phyloP scores from a whole-genome alignment of 2,888 invertebrate species.

The Cryptosula pallasiana region DNA sequence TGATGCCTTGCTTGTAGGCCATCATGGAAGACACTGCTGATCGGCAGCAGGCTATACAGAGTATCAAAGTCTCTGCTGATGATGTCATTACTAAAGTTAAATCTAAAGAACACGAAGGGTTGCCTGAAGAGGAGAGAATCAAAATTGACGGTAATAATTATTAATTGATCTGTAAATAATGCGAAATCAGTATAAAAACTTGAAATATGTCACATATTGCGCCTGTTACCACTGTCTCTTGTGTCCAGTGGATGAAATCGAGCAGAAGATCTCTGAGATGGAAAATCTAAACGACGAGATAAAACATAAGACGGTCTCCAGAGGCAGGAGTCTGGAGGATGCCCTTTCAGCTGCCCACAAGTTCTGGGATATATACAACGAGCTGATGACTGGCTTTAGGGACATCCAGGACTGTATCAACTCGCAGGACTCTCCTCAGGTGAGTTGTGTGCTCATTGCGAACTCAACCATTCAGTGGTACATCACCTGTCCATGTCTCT shows the following conservation, averaged over 20 bases:
- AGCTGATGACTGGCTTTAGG: slow-evolving; percentile 41
- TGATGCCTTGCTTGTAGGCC: slow-evolving; percentile 32
- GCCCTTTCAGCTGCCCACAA: slow-evolving; percentile 41
- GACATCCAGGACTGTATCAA: slow-evolving; percentile 49
- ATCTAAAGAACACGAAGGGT: slow-evolving; percentile 41
- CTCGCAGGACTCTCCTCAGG: slow-evolving; percentile 49
- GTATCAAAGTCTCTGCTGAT: slow-evolving; percentile 38
- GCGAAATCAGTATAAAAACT: too few species aligned
- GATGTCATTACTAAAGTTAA: slow-evolving; percentile 35
- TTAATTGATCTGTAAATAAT: too few species aligned
- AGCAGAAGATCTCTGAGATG: slow-evolving; percentile 41
- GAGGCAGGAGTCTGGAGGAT: slow-evolving; percentile 38
- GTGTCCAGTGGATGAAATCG: slow-evolving; percentile 47
- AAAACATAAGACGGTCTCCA: slow-evolving; percentile 32
- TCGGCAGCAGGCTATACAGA: slow-evolving; percentile 37
- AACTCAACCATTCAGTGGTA: too few species aligned
- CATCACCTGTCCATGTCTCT: too few species aligned
- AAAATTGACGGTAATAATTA: slow-evolving; percentile 15
- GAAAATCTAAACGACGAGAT: slow-evolving; percentile 37
- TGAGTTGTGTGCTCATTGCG: slow-evolving; percentile 34
- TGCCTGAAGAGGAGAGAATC: slow-evolving; percentile 21
- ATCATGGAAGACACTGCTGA: slow-evolving; percentile 42
- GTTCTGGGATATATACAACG: slow-evolving; percentile 43
- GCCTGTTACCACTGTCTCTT: too few species aligned
- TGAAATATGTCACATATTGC: too few species aligned